These are phyloP conservation scores for Sus cebifrons DNA, from an alignment of 2,797 vertebrate species.

Conservation along the genomic window DNA sequence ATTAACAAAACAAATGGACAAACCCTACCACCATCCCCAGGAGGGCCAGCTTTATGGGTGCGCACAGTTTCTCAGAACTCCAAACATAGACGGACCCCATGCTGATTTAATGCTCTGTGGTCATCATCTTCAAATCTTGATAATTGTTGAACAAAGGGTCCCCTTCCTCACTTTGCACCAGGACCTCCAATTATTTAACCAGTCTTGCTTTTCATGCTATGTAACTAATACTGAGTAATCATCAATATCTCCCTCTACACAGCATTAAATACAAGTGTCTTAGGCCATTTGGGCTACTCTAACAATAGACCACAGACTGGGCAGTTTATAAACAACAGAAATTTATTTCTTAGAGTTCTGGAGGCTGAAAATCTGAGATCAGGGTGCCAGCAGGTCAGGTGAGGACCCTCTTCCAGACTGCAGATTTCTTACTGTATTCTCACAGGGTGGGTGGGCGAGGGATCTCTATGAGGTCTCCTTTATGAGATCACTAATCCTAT, in stretches of 20 bases:
- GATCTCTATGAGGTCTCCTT: not conserved
- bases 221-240: not conserved
- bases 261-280: not conserved
- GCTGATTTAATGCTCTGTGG: not conserved
- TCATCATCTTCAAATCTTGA: not conserved
- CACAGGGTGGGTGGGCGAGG: not conserved
- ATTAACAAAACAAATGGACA: conserved; percentile 1
- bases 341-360: not conserved
- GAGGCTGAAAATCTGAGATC: not conserved
- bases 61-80: not conserved
- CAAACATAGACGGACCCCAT: not conserved
- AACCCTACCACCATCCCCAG: not conserved
- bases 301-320: not conserved
- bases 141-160: not conserved
- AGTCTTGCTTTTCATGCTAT: not conserved
- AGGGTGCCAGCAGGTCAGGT: not conserved
- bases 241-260: not conserved
- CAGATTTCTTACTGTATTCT: not conserved
- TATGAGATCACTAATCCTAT: not conserved
- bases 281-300: not conserved
- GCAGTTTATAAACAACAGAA: not conserved
- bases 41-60: not conserved
- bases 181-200: not conserved
- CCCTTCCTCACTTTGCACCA: not conserved
- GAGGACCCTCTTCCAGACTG: not conserved